Evolutionary conservation across 1,140 invertebrate genomes (phyloP), one percentile per base, ranked within the genome.

Genomic region (Gryllus bimaculatus): DNA sequence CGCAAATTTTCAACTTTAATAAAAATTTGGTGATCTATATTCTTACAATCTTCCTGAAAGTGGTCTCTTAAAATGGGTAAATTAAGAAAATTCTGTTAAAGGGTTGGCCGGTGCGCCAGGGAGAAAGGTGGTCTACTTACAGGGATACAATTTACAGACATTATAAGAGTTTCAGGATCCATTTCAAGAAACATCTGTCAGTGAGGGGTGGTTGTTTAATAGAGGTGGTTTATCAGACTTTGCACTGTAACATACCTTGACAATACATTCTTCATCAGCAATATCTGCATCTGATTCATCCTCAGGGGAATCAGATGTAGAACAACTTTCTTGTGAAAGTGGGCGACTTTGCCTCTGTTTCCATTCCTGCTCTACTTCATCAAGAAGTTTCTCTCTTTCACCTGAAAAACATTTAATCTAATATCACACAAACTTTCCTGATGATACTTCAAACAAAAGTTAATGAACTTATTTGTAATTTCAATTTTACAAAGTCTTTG

Each of bases 301-400:
- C 20, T 88, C 84, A 7, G 87, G 85, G 18, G 87, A 85, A 48
- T 88, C 87, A 73, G 74, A 88, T 77, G 79, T 86, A 80, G 79
- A 83, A 82, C 75, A 81, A 83, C 26, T 85, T 78, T 13, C 85
- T 84, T 18, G 84, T 83, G 54, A 74, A 26, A 77, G 81, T 80
- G 18, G 78, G 77, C 12, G 79, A 8, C 84, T 87, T 83, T 92
- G 89, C 54, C 89, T 88, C 81, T 90, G 91, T 13, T 88, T 87
- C 91, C 95, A 94, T 81, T 93, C 91, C 5, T 88, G 86, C 83
- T 96, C 94, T 0, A 97, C 93, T 82, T 93, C 89, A 54, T 90
- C 87, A 76, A 93, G 90, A 0, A 95, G 85, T 81, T 93, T 91
- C 82, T 89, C 89, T 74, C 93, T 86, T 85, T 95, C 94, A 75